Evolutionary conservation across 2,888 invertebrate genomes (phyloP).

Genomic region (Hemicrepidius hirtus): DNA sequence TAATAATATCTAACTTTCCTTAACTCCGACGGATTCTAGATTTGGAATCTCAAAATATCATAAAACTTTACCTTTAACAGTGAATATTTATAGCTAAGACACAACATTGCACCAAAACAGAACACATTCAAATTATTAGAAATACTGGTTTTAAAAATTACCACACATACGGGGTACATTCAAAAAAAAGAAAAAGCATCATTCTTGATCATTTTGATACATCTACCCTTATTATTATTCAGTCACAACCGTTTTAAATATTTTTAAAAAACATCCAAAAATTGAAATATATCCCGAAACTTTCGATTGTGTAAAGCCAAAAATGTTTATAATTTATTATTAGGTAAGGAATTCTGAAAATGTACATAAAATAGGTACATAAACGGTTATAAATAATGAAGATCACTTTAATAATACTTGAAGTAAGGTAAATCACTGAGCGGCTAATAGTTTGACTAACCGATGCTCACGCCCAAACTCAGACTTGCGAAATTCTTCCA

Average conservation of each 20-base stretch:
- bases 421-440: slow-evolving; percentile 22
- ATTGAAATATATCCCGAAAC: not conserved
- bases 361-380: not conserved
- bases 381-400: too few relatives aligned
- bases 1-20: too few relatives aligned
- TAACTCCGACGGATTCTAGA: too few relatives aligned
- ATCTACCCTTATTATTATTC: too few relatives aligned
- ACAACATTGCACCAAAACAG: not conserved
- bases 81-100: too few relatives aligned
- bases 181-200: not conserved
- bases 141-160: not conserved
- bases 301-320: not conserved
- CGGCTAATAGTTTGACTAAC: slow-evolving; percentile 71
- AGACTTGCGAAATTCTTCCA: slow-evolving; percentile 76
- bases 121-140: not conserved
- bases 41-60: too few relatives aligned
- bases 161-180: not conserved
- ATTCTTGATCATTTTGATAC: too few relatives aligned
- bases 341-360: not conserved
- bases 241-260: too few relatives aligned
- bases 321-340: too few relatives aligned
- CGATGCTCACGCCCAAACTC: slow-evolving; percentile 74
- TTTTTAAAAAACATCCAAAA: not conserved
- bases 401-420: slow-evolving; percentile 19
- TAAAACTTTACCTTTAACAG: too few relatives aligned